Percentiles rank a stretch among this genome's conserved stretches.
phyloP scores from a whole-genome alignment of 2,797 vertebrate genomes.

The Sylvilagus floridanus region DNA sequence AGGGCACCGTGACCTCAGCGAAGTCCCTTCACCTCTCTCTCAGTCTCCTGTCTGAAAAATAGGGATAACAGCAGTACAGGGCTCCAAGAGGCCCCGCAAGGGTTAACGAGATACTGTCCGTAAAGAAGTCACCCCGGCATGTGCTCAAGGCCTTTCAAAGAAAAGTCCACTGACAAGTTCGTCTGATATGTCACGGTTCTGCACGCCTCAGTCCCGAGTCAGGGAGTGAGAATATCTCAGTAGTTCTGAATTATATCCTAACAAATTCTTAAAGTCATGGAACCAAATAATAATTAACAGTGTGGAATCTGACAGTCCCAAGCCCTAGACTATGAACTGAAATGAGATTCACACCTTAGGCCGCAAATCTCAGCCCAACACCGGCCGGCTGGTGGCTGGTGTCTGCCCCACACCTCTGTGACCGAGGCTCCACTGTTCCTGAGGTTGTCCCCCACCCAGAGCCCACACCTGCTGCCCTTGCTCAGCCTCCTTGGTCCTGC shows the following conservation, averaged over 20 bases:
- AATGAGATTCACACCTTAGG: neutral
- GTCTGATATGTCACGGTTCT: neutral
- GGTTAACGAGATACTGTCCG: neutral
- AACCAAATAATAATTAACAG: constrained; percentile 16
- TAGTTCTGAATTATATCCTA: neutral
- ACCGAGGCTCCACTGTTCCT: neutral
- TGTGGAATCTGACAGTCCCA: neutral
- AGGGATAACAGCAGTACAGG: neutral
- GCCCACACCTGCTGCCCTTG: neutral
- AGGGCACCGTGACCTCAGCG: neutral
- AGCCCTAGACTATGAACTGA: neutral
- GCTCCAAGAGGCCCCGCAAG: neutral
- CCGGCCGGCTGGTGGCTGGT: neutral
- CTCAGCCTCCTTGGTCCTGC: neutral
- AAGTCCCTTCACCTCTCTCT: constrained; percentile 2
- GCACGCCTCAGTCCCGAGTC: neutral
- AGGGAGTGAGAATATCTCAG: neutral
- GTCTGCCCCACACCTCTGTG: too few species aligned
- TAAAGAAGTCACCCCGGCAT: neutral
- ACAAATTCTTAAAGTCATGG: constrained; percentile 9
- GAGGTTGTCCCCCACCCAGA: neutral
- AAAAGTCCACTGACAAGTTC: neutral
- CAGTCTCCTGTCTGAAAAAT: constrained; percentile 46
- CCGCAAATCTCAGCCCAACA: neutral
- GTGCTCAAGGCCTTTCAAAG: neutral